Evolutionary conservation across 2,888 invertebrate genomes (phyloP).

Genomic region (Uloborus plumipes): DNA sequence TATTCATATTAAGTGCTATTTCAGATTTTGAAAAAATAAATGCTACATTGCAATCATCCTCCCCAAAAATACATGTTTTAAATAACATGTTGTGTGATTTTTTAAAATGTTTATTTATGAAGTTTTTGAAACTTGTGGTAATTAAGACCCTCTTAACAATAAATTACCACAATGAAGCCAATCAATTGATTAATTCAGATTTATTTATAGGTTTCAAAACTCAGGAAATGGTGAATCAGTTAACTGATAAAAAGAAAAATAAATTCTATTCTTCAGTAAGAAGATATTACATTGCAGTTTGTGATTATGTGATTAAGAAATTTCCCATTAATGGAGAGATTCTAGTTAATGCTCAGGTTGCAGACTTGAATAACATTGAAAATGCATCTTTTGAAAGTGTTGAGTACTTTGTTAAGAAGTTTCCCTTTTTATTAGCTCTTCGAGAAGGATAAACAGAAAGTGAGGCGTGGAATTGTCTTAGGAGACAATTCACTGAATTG

Average conservation of each 20-base stretch:
- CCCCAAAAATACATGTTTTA: no score
- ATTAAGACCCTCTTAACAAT: background rate
- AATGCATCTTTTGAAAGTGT: background rate
- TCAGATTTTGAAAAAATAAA: no score
- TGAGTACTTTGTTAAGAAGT: background rate
- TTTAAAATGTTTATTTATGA: no score
- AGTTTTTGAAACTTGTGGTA: background rate
- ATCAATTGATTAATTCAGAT: background rate
- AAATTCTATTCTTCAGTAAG: background rate
- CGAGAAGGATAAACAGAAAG: background rate
- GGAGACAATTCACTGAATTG: no score
- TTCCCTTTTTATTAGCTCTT: background rate
- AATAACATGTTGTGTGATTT: no score
- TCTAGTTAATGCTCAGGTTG: background rate
- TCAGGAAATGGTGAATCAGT: background rate
- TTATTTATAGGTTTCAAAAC: background rate
- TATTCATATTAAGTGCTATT: no score
- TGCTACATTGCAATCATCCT: no score
- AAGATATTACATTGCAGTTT: no score
- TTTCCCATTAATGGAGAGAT: background rate
- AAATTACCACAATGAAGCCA: background rate
- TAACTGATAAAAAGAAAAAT: background rate
- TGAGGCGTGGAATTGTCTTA: no score
- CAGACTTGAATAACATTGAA: background rate
- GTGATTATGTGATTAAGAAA: background rate